phyloP scores from a whole-genome alignment of 2,888 invertebrate genomes.

The Hyles lineata region DNA sequence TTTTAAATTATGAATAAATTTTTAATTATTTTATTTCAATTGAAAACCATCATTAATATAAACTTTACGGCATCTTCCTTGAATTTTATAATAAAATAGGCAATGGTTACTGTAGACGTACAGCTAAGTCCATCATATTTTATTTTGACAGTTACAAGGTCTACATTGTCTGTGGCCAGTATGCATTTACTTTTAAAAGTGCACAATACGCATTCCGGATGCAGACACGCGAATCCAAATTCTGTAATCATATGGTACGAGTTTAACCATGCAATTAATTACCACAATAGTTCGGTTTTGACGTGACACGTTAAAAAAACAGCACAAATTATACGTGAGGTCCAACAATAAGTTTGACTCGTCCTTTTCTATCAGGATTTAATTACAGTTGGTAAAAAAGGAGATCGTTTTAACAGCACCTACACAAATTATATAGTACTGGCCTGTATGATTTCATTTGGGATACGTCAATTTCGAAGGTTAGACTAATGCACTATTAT shows the following conservation, averaged over 20 bases:
- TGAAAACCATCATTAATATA: not conserved
- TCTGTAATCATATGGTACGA: slow-evolving; percentile 9
- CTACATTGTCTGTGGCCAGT: not conserved
- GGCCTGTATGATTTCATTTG: slow-evolving; percentile 13
- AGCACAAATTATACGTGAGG: slow-evolving; percentile 19
- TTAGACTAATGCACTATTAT: not conserved
- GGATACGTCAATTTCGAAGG: slow-evolving; percentile 23
- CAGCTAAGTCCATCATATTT: slow-evolving; percentile 7
- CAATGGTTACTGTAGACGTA: not conserved
- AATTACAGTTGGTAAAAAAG: slow-evolving; percentile 24
- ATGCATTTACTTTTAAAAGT: slow-evolving; percentile 21
- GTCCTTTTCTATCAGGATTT: slow-evolving; percentile 34
- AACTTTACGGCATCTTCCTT: not conserved
- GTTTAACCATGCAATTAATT: slow-evolving; percentile 33
- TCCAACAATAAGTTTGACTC: slow-evolving; percentile 23
- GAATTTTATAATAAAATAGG: not conserved
- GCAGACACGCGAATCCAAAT: slow-evolving; percentile 10
- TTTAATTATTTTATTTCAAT: no score
- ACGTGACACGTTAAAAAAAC: slow-evolving; percentile 20
- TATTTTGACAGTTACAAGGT: slow-evolving; percentile 24
- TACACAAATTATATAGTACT: slow-evolving; percentile 16
- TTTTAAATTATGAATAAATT: no score
- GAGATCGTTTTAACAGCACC: slow-evolving; percentile 24
- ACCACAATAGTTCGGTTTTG: slow-evolving; percentile 18
- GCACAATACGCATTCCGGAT: slow-evolving; percentile 13